Conservation (phyloP, 2,113 vertebrate species). For the Otolemur garnettii region DNA sequence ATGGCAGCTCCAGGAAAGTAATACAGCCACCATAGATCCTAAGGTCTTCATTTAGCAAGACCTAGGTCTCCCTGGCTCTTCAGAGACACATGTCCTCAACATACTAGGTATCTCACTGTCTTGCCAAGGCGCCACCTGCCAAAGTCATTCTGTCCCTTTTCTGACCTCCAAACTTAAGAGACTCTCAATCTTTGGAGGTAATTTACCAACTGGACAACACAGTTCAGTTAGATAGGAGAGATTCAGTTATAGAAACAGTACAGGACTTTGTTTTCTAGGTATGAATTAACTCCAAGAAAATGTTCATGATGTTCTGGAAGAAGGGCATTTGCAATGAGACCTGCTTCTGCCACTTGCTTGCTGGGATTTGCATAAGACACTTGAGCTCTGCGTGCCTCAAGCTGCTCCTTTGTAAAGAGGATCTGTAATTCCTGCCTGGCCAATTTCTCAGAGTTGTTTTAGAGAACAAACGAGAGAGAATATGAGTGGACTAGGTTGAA, state of each 20-base stretch:
- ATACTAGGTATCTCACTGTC: not conserved
- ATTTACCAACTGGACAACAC: not conserved
- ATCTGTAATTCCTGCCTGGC: not conserved
- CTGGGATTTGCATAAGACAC: not conserved
- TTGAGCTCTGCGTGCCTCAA: not conserved
- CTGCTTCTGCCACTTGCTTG: not conserved
- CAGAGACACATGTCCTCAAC: not conserved
- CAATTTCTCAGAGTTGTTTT: not conserved
- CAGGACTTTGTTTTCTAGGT: not conserved
- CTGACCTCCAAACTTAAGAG: not conserved
- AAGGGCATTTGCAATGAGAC: not conserved
- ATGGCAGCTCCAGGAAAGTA: not conserved
- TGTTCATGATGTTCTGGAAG: not conserved
- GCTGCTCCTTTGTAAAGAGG: not conserved
- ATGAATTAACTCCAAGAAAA: not conserved
- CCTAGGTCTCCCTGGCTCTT: not conserved
- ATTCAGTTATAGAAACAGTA: not conserved
- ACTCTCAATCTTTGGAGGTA: not conserved
- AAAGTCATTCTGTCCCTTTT: not conserved
- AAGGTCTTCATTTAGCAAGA: not conserved
- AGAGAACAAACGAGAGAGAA: not conserved
- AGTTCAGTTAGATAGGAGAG: not conserved
- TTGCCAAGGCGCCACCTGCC: not conserved
- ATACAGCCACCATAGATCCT: rapidly evolving
- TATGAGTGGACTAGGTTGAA: not conserved